A percentile compares a stretch with the other conserved stretches of the same genome.
Conservation (phyloP, 2,797 vertebrate genomes). For the Ctenochaetus hawaiiensis region DNA sequence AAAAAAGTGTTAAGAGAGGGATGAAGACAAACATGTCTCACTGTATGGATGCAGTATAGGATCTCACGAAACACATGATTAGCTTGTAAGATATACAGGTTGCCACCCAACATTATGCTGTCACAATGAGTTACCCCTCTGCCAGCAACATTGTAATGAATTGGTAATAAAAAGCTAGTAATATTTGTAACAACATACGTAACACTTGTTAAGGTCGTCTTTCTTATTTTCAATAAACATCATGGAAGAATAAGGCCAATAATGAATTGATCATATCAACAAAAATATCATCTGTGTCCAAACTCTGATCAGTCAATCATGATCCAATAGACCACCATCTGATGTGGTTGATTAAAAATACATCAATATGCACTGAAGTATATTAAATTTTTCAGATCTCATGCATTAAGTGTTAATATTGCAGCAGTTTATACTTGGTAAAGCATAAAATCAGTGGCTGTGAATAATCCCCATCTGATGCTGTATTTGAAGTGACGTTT, state of each 20-base stretch:
- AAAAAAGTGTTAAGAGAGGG: too few relatives aligned
- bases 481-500: too few relatives aligned
- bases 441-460: background rate
- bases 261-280: background rate
- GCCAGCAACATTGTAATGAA: background rate
- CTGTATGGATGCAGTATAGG: too few relatives aligned
- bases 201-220: background rate
- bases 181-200: too few relatives aligned
- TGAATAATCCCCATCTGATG: background rate
- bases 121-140: background rate
- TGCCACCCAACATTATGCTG: too few relatives aligned
- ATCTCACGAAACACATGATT: too few relatives aligned
- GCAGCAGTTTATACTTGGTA: background rate
- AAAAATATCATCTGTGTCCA: background rate
- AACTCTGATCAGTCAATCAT: background rate
- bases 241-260: background rate
- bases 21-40: too few relatives aligned
- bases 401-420: background rate
- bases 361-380: background rate
- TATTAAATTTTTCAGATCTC: background rate
- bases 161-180: background rate
- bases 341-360: background rate
- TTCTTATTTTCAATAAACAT: background rate
- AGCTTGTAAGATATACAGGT: too few relatives aligned
- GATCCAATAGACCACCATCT: background rate